A percentile compares a stretch with the other conserved stretches of the same genome.
phyloP scores from a whole-genome alignment of 2,888 invertebrate genomes.

The Dione vanillae region DNA sequence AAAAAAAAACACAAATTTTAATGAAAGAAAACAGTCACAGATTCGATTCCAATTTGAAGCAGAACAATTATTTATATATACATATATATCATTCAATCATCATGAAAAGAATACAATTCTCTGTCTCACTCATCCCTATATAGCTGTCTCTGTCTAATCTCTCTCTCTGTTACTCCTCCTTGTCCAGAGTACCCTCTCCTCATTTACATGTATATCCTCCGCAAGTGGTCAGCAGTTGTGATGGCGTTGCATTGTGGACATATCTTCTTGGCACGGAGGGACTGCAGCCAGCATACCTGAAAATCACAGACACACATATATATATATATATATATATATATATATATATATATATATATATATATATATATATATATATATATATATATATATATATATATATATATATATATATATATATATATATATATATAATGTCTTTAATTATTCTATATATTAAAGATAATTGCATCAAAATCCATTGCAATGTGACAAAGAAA shows the following conservation, averaged over 20 bases:
- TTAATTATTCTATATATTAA: too few relatives aligned
- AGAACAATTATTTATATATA: background rate
- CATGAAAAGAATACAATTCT: background rate
- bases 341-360: too few relatives aligned
- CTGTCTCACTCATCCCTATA: background rate
- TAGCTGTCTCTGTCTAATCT: background rate
- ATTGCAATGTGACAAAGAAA: too few relatives aligned
- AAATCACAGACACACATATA: too few relatives aligned
- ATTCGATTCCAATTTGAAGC: background rate
- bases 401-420: too few relatives aligned
- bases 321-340: too few relatives aligned
- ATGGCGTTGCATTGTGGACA: slow-evolving; percentile 98
- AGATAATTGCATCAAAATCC: too few relatives aligned
- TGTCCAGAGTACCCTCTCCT: background rate
- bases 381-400: too few relatives aligned
- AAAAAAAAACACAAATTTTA: background rate
- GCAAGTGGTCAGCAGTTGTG: slow-evolving; percentile 93
- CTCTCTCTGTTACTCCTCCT: background rate
- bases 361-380: too few relatives aligned
- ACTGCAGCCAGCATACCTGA: slow-evolving; percentile 89
- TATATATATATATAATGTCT: too few relatives aligned
- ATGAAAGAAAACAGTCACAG: background rate
- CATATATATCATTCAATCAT: background rate
- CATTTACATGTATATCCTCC: slow-evolving; percentile 93
- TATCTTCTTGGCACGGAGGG: slow-evolving; percentile 92